A percentile compares a stretch with the other conserved stretches of the same genome.
phyloP scores from a whole-genome alignment of 2,113 vertebrate species.

The Protobothrops mucrosquamatus region DNA sequence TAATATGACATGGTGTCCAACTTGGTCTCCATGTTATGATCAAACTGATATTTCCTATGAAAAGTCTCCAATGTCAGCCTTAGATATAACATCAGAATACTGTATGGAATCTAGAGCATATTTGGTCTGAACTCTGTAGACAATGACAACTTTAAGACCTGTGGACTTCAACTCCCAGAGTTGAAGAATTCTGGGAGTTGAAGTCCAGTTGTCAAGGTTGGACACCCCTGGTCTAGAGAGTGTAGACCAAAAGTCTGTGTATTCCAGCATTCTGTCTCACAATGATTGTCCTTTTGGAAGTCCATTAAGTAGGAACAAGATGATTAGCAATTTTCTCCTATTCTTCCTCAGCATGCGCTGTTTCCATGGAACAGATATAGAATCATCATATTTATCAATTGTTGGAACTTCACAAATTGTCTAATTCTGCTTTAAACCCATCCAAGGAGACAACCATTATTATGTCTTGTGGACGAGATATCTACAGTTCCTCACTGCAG shows the following conservation, averaged over 20 bases:
- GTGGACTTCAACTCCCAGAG: background rate
- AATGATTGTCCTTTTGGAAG: background rate
- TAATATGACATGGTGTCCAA: background rate
- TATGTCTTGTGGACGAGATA: background rate
- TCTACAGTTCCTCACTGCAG: background rate
- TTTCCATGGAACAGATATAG: background rate
- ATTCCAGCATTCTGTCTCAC: background rate
- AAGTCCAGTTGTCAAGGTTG: background rate
- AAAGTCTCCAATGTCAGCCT: background rate
- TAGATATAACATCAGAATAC: background rate
- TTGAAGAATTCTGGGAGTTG: background rate
- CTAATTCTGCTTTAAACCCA: background rate
- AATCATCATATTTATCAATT: background rate
- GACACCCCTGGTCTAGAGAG: background rate
- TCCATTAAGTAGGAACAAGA: background rate
- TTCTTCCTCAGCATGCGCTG: background rate
- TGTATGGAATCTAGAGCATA: no score
- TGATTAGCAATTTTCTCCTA: background rate
- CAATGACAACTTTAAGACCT: background rate
- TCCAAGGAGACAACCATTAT: background rate
- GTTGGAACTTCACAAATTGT: background rate
- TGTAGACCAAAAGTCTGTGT: background rate
- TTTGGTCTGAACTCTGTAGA: no score
- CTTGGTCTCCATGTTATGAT: background rate
- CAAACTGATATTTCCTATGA: background rate